Conservation (phyloP, 2,888 invertebrate genomes). For the Hofmannophila pseudospretella region DNA sequence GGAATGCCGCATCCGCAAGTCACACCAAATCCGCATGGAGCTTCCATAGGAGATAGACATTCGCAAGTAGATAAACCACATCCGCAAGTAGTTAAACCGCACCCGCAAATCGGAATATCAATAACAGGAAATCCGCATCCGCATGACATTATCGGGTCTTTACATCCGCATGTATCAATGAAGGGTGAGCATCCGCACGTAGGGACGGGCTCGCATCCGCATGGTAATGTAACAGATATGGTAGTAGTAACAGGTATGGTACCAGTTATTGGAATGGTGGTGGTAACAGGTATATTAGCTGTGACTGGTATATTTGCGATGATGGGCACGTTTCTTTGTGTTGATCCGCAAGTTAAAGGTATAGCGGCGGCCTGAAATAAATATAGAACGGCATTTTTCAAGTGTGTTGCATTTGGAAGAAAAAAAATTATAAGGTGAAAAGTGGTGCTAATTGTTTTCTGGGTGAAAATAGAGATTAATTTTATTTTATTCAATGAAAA, state of each 20-base stretch:
- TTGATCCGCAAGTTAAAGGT: too few species aligned
- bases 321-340: too few species aligned
- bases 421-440: too few species aligned
- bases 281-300: constrained; percentile 3
- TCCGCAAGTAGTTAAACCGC: constrained; percentile 9
- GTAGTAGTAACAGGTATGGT: neutral
- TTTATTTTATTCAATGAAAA: too few species aligned
- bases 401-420: too few species aligned
- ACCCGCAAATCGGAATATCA: constrained; percentile 9
- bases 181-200: constrained; percentile 14
- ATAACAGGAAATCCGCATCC: constrained; percentile 3
- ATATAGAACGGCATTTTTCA: too few species aligned
- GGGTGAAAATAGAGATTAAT: too few species aligned
- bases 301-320: constrained; percentile 2
- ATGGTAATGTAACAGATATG: neutral
- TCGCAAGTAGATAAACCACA: constrained; percentile 1
- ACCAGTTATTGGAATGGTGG: neutral
- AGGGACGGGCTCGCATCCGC: constrained; percentile 10
- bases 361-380: too few species aligned
- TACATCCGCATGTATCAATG: constrained; percentile 1
- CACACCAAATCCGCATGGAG: constrained; percentile 3
- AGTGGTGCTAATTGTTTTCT: too few species aligned
- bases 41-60: neutral
- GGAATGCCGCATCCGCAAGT: constrained; percentile 6
- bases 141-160: constrained; percentile 5